These are phyloP conservation scores for Steinernema scapterisci DNA, from an alignment of 2,888 invertebrate species.

Conservation along the genomic window DNA sequence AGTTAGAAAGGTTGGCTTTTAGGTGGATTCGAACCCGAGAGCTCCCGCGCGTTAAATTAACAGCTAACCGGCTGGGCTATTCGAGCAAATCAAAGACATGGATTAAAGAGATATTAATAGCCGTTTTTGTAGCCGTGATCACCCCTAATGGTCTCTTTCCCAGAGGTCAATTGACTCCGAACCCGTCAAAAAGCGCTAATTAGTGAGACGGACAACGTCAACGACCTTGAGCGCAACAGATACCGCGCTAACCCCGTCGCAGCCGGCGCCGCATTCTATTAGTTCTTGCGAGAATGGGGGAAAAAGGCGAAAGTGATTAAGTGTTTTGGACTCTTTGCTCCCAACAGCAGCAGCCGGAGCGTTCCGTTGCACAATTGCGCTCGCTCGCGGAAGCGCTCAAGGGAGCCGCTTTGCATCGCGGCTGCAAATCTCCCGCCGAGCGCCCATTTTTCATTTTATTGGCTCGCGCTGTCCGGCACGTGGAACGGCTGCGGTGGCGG, in stretches of 20 bases:
- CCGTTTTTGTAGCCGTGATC: too few relatives aligned
- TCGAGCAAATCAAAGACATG: too few relatives aligned
- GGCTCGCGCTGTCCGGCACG: constrained; percentile 4
- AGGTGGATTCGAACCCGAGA: too few relatives aligned
- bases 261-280: neutral
- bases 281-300: neutral
- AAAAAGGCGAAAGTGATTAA: constrained; percentile 7
- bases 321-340: constrained; percentile 17
- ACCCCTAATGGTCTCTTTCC: too few relatives aligned
- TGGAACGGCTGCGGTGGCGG: neutral
- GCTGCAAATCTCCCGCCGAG: constrained; percentile 3
- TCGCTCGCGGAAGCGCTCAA: neutral
- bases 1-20: too few relatives aligned
- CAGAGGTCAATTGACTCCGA: neutral
- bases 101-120: too few relatives aligned
- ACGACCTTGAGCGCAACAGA: neutral
- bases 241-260: neutral
- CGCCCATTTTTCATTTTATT: constrained; percentile 21
- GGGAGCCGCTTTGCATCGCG: neutral
- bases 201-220: neutral
- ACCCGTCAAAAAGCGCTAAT: neutral
- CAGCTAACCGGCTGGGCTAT: too few relatives aligned
- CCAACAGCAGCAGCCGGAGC: too few relatives aligned
- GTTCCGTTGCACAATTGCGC: constrained; percentile 26
- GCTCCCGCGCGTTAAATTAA: too few relatives aligned